phyloP scores from a whole-genome alignment of 2,888 invertebrate genomes.

The Zhuqinia jingwanae region DNA sequence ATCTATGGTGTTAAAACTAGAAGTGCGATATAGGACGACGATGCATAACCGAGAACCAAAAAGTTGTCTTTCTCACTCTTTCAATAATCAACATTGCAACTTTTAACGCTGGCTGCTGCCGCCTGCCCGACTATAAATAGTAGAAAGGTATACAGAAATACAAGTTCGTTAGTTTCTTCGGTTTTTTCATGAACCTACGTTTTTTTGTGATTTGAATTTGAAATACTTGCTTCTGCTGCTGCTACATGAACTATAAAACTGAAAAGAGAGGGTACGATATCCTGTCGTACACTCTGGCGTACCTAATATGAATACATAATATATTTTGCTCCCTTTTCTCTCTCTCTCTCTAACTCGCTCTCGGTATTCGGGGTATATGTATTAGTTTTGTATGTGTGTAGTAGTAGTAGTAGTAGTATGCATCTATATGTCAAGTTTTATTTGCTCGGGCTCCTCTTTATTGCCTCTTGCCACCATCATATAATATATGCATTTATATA shows the following conservation, averaged over 20 bases:
- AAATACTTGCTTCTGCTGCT: neutral
- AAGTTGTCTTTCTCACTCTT: neutral
- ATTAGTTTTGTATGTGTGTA: neutral
- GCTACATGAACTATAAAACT: neutral
- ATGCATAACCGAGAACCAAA: slow-evolving; percentile 11
- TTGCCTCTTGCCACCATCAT: slow-evolving; percentile 27
- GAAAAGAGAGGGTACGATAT: slow-evolving; percentile 38
- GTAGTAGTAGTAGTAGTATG: too few relatives aligned
- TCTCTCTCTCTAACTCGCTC: slow-evolving; percentile 4
- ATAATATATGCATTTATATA: neutral
- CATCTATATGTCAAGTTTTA: slow-evolving; percentile 50
- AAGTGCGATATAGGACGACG: neutral
- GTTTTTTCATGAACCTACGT: neutral
- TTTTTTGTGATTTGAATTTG: too few relatives aligned
- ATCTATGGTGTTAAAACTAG: neutral
- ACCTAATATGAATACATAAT: slow-evolving; percentile 46
- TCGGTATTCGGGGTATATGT: neutral
- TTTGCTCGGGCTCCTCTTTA: slow-evolving; percentile 45
- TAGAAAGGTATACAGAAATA: slow-evolving; percentile 23
- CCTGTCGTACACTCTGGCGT: slow-evolving; percentile 25
- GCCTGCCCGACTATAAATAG: slow-evolving; percentile 36
- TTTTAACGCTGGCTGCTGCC: slow-evolving; percentile 33
- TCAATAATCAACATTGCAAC: neutral
- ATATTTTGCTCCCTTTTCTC: slow-evolving; percentile 18
- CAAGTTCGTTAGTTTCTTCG: slow-evolving; percentile 33